phyloP scores from a whole-genome alignment of 2,113 vertebrate genomes.

The Oryzias celebensis region DNA sequence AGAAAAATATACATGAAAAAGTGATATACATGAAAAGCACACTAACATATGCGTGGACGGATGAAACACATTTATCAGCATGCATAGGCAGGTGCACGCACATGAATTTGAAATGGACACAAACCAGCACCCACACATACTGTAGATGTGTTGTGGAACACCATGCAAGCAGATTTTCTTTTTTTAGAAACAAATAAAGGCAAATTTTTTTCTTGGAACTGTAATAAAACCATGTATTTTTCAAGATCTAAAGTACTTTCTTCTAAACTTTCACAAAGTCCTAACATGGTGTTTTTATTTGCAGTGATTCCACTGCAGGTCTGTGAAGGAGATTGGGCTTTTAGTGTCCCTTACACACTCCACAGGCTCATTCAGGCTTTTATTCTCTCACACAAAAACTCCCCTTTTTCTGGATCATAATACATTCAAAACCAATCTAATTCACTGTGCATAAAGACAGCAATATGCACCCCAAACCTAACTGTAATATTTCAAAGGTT shows the following conservation, averaged over 20 bases:
- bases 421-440: conserved; percentile 63
- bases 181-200: too few species aligned
- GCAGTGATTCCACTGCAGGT: conserved; percentile 25
- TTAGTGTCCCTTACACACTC: conserved; percentile 24
- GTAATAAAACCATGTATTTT: too few species aligned
- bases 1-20: conserved; percentile 9
- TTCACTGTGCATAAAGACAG: conserved; percentile 53
- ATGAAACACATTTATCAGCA: conserved; percentile 42
- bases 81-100: conserved; percentile 18
- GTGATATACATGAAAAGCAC: conserved; percentile 11
- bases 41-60: conserved; percentile 1
- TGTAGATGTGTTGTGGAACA: conserved; percentile 2
- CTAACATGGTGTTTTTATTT: conserved; percentile 22
- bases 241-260: too few species aligned
- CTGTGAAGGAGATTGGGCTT: conserved; percentile 15
- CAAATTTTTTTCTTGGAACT: too few species aligned
- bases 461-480: conserved; percentile 60
- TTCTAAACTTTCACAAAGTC: background rate
- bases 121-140: background rate
- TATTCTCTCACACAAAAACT: conserved; percentile 32
- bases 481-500: conserved; percentile 65
- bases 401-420: conserved; percentile 54
- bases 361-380: conserved; percentile 4
- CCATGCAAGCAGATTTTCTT: too few species aligned
- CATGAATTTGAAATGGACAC: conserved; percentile 40